Conservation (phyloP, 23 tunicate genomes). For the Styela clava region DNA sequence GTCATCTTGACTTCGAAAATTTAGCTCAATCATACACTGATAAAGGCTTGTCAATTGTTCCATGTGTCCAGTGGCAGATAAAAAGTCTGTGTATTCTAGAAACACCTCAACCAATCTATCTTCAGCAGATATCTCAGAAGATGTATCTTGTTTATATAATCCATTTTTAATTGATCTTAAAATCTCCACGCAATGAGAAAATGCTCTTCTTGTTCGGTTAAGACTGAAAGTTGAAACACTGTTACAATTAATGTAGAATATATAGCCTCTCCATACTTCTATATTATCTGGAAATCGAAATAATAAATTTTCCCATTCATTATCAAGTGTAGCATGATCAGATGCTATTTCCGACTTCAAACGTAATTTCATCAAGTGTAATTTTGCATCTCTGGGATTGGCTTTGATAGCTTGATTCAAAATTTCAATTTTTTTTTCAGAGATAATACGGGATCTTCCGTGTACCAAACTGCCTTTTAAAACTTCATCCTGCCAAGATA, state of each 20-base stretch:
- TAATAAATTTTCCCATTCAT: constrained; percentile 86
- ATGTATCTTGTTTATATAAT: constrained; percentile 12
- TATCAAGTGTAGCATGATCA: constrained; percentile 30
- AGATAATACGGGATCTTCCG: neutral
- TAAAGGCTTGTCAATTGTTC: constrained; percentile 37
- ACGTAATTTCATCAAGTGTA: constrained; percentile 37
- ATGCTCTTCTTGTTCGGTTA: constrained; percentile 30
- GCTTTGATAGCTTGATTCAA: constrained; percentile 61
- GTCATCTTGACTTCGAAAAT: constrained; percentile 7
- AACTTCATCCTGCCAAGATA: constrained; percentile 50
- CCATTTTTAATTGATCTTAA: constrained; percentile 21
- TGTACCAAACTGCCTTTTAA: neutral
- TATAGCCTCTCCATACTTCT: constrained; percentile 71
- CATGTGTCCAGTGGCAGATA: constrained; percentile 35
- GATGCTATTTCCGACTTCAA: constrained; percentile 15
- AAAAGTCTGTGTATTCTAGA: constrained; percentile 11
- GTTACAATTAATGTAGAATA: constrained; percentile 34
- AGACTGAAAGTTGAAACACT: constrained; percentile 11
- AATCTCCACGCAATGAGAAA: constrained; percentile 23
- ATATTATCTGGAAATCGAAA: constrained; percentile 66
- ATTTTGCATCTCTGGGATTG: constrained; percentile 41
- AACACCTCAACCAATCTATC: constrained; percentile 5
- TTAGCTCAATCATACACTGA: constrained; percentile 24
- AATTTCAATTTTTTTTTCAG: constrained; percentile 77
- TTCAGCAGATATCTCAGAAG: constrained; percentile 10